phyloP scores from a whole-genome alignment of 2,797 vertebrate species.

The Aselliscus stoliczkanus region DNA sequence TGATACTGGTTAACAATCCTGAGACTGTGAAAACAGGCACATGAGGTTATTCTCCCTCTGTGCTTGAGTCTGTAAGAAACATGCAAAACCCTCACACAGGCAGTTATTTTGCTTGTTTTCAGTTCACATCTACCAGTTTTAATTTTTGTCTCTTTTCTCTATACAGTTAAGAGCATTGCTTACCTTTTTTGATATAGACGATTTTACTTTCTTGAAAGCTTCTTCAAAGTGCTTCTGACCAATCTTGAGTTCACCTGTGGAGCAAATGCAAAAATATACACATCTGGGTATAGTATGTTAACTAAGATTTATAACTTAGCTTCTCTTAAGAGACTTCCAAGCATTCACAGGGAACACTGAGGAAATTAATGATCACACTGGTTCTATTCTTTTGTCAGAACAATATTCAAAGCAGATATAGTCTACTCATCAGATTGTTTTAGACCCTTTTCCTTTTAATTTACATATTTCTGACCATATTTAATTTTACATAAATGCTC shows the following conservation, averaged over 20 bases:
- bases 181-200: conserved; percentile 94
- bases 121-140: not conserved
- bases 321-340: not conserved
- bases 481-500: not conserved
- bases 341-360: not conserved
- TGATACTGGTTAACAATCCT: not conserved
- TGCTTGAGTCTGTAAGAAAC: not conserved
- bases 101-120: not conserved
- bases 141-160: not conserved
- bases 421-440: not conserved
- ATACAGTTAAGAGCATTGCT: conserved; percentile 49
- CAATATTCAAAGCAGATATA: not conserved
- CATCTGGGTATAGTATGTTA: not conserved
- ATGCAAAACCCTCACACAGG: not conserved
- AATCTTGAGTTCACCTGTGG: conserved; percentile 83
- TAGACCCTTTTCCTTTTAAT: not conserved
- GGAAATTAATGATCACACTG: not conserved
- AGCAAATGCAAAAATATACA: conserved; percentile 18
- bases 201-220: conserved; percentile 91
- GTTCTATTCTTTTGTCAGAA: not conserved
- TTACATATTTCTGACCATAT: not conserved
- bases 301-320: not conserved
- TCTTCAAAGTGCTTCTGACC: conserved; percentile 89
- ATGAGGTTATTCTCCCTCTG: not conserved
- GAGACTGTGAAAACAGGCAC: not conserved